These are phyloP conservation scores for Harpalus rubripes DNA, from an alignment of 2,888 invertebrate genomes.

Conservation along the genomic window DNA sequence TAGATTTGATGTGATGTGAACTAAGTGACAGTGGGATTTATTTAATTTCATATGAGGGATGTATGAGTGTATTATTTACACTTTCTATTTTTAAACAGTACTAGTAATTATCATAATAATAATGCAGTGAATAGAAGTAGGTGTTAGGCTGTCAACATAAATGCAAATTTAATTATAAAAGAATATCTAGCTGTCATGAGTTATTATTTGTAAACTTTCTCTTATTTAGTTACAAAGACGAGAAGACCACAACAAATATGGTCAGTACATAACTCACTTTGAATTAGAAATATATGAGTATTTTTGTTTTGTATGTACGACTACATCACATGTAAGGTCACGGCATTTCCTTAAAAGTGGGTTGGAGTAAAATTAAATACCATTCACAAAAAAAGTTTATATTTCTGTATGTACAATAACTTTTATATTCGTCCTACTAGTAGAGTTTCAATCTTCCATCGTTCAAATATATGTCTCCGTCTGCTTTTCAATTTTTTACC, in stretches of 20 bases:
- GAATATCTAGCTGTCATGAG: conserved; percentile 1
- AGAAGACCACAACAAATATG: conserved; percentile 1
- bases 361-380: not conserved
- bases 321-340: not conserved
- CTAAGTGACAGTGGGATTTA: conserved; percentile 14
- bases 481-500: too few relatives aligned
- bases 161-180: conserved; percentile 28
- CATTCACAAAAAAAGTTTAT: not conserved
- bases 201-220: conserved; percentile 1
- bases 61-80: not conserved
- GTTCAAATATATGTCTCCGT: too few relatives aligned
- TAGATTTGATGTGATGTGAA: conserved; percentile 5
- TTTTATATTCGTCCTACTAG: not conserved
- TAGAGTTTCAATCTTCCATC: not conserved
- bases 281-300: not conserved
- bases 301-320: not conserved
- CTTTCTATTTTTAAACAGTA: conserved; percentile 14
- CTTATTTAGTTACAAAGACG: not conserved
- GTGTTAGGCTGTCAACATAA: conserved; percentile 9
- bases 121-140: conserved; percentile 13
- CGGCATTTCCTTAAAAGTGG: not conserved
- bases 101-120: conserved; percentile 10
- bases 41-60: conserved; percentile 6
- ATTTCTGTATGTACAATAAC: not conserved
- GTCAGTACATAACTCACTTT: not conserved